Percentiles rank a stretch among this genome's conserved stretches.
Evolutionary conservation across 2,797 vertebrate species (phyloP).

Genomic region (Phylloscopus collybita): DNA sequence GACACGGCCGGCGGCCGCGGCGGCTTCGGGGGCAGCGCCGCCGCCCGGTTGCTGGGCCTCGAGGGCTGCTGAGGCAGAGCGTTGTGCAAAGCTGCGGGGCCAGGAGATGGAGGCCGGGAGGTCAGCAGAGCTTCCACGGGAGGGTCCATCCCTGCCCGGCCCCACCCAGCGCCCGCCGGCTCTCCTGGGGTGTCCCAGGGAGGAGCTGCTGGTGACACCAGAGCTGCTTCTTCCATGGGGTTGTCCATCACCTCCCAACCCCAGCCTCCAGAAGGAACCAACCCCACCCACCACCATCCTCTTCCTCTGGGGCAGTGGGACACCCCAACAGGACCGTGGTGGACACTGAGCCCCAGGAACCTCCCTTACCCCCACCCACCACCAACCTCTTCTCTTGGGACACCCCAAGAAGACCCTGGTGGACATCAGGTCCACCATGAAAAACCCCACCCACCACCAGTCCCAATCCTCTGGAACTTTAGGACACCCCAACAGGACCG

Average conservation of each 20-base stretch:
- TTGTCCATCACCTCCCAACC: background rate
- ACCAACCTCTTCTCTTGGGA: background rate
- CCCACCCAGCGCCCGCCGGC: too few relatives aligned
- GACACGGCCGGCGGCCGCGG: slow-evolving; percentile 81
- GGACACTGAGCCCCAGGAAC: too few relatives aligned
- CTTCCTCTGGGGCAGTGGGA: background rate
- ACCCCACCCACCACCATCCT: background rate
- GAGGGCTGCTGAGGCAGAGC: slow-evolving; percentile 61
- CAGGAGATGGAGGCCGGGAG: too few relatives aligned
- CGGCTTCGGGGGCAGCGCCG: slow-evolving; percentile 90
- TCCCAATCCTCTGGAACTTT: background rate
- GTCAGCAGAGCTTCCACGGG: too few relatives aligned
- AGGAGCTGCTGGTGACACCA: too few relatives aligned
- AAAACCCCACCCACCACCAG: background rate
- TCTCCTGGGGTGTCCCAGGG: too few relatives aligned
- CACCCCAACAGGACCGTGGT: too few relatives aligned
- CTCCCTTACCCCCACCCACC: too few relatives aligned
- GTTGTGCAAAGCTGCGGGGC: too few relatives aligned
- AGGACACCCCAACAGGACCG: background rate
- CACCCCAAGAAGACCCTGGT: background rate
- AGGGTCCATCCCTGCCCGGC: too few relatives aligned
- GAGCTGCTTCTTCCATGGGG: too few relatives aligned
- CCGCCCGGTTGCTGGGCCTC: slow-evolving; percentile 92
- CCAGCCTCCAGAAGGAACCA: background rate
- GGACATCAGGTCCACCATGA: background rate